These are phyloP conservation scores for Habroteleia sp. DNA, from an alignment of 2,888 invertebrate species.

Conservation along the genomic window DNA sequence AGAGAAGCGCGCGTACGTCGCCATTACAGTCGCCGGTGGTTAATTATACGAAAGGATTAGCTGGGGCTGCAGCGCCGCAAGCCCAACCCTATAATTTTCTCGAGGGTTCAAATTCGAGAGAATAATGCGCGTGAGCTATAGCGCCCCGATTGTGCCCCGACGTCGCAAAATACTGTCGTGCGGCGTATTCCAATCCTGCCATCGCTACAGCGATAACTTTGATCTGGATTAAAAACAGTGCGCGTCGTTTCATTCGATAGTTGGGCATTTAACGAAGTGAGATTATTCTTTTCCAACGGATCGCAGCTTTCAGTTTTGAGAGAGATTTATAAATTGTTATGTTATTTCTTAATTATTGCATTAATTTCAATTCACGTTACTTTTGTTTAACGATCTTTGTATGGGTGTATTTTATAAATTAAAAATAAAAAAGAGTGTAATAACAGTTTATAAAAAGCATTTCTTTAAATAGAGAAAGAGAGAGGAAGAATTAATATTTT, in stretches of 20 bases:
- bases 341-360: too few species aligned
- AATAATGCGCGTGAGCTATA: slow-evolving; percentile 67
- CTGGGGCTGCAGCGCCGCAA: slow-evolving; percentile 72
- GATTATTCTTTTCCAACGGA: not conserved
- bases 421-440: too few species aligned
- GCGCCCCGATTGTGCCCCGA: slow-evolving; percentile 65
- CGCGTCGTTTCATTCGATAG: slow-evolving; percentile 9
- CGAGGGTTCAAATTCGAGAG: slow-evolving; percentile 75
- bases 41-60: slow-evolving; percentile 80
- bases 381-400: too few species aligned
- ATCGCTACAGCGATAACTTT: slow-evolving; percentile 45
- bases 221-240: slow-evolving; percentile 47
- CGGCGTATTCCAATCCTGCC: slow-evolving; percentile 33
- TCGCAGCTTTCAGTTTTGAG: slow-evolving; percentile 1
- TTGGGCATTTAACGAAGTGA: slow-evolving; percentile 19
- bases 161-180: slow-evolving; percentile 58
- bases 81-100: slow-evolving; percentile 78
- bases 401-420: too few species aligned
- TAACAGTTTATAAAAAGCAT: too few species aligned
- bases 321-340: too few species aligned
- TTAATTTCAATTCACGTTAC: too few species aligned
- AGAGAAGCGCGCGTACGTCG: slow-evolving; percentile 59
- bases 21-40: slow-evolving; percentile 75
- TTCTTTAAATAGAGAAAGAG: too few species aligned
- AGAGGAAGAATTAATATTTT: too few species aligned